Base-by-base conservation (phyloP, 2,113 vertebrate species). In the Pangasianodon hypophthalmus region DNA sequence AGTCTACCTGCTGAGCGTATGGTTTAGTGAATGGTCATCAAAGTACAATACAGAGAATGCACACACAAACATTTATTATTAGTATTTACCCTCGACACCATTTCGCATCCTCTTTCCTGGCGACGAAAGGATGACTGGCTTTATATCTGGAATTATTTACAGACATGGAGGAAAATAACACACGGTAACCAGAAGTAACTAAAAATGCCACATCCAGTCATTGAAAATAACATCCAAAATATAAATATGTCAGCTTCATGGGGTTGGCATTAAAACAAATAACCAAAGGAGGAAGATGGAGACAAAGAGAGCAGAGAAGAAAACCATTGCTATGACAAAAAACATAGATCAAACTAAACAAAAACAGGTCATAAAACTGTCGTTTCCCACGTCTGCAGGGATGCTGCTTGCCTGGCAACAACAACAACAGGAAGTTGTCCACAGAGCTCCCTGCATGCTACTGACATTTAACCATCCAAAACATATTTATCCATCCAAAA, bases 171-270 rank as follows among this genome's bases (percentile, higher is more conserved):
- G 37, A 89, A 79, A 83, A 60, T 29, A 48, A 21, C 19, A 77
- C 2, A 24, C 60, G 77, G 69, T 16, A 21, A 90, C 21, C 24
- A n/a, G 89, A 54, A 92, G 79, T 48, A 84, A 84, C 87, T 91
- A 75, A 92, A 90, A 90, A 88, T 62, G 50, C 62, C 46, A 32
- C 50, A 77, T 81, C 44, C 67, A 85, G 64, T 64, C 54, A 86
- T 67, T 81, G 29, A 88, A 91, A 91, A 91, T 88, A 92, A 71
- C 87, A 83, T 86, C 32, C 44, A 86, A 89, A 54, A 58, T 84
- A 48, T 80, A 88, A 80, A 88, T 88, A 91, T 85, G 88, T 81
- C 93, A 94, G 88, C 50, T 44, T 77, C 58, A 58, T 69, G 69
- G 64, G 84, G 87, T 84, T 16, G 14, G 48, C 48, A 62, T 87